Evolutionary conservation across 2,888 invertebrate genomes (phyloP), one percentile per base, ranked within the genome.

Genomic region (Plebejus argus): DNA sequence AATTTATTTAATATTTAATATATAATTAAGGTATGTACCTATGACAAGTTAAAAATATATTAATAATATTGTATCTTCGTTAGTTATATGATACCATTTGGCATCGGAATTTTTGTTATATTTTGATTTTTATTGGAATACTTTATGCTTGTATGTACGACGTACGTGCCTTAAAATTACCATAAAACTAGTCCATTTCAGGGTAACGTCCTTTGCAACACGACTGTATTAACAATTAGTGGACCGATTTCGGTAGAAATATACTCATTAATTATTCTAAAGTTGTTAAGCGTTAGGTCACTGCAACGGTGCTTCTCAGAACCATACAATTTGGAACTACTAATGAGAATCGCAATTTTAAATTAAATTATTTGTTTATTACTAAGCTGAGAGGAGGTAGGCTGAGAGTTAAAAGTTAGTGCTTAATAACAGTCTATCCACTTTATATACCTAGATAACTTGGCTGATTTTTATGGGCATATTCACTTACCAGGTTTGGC

Each of bases 271-370:
- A 90, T 90, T 90, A 90, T 91, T 87, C 87, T 82, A 79, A 83
- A 85, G 86, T 88, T 86, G 84, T 86, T 88, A 87, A 83, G 85
- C 83, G 83, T 84, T 84, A 86, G 87, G 83, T 85, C 84, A 83
- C 86, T 87, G 88, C 87, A 88, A 87, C 87, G 86, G 87, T 84
- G 81, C 83, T 91, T 91, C 88, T 82, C 82, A 88, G 91, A 92
- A 92, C 91, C 91, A 91, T 92, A 90, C 90, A 90, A 90, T 91
- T 90, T 89, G 88, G 87, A 86, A 90, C 88, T 89, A 86, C 88
- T 90, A 92, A 92, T 91, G 90, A 91, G 84, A 87, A 86, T 86
- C 83, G 85, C 85, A 87, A 88, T 82, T 88, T 84, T 53, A 53
- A 61, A n/a, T n/a, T n/a, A n/a, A n/a, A n/a, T n/a, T n/a, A n/a